These are phyloP conservation scores for Panzeria rudis DNA, from an alignment of 2,888 invertebrate species.

Conservation along the genomic window DNA sequence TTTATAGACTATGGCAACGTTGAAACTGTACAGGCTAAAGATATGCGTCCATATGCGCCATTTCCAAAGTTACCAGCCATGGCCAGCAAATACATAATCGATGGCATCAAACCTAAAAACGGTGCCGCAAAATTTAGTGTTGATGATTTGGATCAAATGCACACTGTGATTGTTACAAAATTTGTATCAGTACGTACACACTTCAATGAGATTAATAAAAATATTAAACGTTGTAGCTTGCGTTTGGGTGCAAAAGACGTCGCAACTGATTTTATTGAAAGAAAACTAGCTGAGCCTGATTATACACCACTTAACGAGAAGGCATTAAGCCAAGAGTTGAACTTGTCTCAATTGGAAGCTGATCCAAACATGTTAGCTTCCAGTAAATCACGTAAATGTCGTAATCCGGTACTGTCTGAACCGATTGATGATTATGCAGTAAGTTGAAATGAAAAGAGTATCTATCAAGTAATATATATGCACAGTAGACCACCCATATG, in stretches of 20 bases:
- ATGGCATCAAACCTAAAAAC: conserved; percentile 84
- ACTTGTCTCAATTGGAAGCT: background rate
- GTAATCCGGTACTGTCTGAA: conserved; percentile 38
- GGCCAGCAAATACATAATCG: conserved; percentile 86
- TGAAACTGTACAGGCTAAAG: conserved; percentile 86
- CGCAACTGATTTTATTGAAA: conserved; percentile 75
- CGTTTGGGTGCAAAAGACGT: conserved; percentile 76
- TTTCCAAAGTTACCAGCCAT: conserved; percentile 88
- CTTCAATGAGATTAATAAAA: conserved; percentile 76
- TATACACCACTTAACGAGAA: background rate
- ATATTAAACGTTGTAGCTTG: conserved; percentile 77
- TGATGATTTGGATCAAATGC: conserved; percentile 86
- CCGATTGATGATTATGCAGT: conserved; percentile 51
- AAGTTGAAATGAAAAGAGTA: conserved; percentile 16
- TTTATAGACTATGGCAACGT: conserved; percentile 94
- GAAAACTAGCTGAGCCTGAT: conserved; percentile 68
- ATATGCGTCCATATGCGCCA: conserved; percentile 87
- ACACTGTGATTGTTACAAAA: conserved; percentile 86
- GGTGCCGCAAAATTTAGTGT: conserved; percentile 84
- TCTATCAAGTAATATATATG: background rate
- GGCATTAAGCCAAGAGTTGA: background rate
- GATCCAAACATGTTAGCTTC: background rate
- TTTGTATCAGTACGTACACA: conserved; percentile 84
- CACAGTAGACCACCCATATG: no score
- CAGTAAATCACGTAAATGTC: conserved; percentile 26